Percentiles rank a stretch among this genome's conserved stretches.
phyloP scores from a whole-genome alignment of 2,113 vertebrate species.

The Triplophysa tibetana region DNA sequence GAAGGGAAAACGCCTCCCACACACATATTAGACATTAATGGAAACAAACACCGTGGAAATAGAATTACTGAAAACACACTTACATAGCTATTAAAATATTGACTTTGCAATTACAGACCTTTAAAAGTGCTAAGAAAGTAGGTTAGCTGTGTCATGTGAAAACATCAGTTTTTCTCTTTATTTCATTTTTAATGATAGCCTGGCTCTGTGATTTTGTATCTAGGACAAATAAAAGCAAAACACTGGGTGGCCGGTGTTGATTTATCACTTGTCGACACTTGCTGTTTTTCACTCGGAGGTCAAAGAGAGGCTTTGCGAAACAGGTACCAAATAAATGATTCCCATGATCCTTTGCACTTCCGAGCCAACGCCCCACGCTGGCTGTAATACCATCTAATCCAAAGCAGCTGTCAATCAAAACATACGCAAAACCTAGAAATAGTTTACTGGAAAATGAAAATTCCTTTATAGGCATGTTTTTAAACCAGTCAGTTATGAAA shows the following conservation, averaged over 20 bases:
- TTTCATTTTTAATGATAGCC: slow-evolving; percentile 44
- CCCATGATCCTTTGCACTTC: slow-evolving; percentile 48
- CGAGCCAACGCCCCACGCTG: slow-evolving; percentile 39
- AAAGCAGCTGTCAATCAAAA: slow-evolving; percentile 39
- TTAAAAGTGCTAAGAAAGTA: slow-evolving; percentile 33
- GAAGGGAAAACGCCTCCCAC: not conserved
- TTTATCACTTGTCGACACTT: slow-evolving; percentile 44
- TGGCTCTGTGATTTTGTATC: slow-evolving; percentile 16
- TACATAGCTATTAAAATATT: not conserved
- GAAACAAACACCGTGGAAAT: not conserved
- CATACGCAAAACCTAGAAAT: not conserved
- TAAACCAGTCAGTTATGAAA: no score
- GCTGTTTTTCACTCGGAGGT: slow-evolving; percentile 39
- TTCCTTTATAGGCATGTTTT: no score
- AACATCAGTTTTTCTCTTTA: slow-evolving; percentile 37
- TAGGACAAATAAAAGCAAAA: slow-evolving; percentile 32
- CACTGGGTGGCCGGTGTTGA: slow-evolving; percentile 18
- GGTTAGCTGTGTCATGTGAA: slow-evolving; percentile 17
- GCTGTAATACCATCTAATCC: slow-evolving; percentile 55
- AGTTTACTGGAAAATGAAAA: not conserved
- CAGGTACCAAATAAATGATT: slow-evolving; percentile 49
- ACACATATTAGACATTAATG: slow-evolving; percentile 1
- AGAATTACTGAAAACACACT: slow-evolving; percentile 18
- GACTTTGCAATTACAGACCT: slow-evolving; percentile 22
- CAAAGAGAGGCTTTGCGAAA: slow-evolving; percentile 21